A percentile compares a stretch with the other conserved stretches of the same genome.
Conservation (phyloP, 2,888 invertebrate genomes). For the Troglohyphantes excavatus region DNA sequence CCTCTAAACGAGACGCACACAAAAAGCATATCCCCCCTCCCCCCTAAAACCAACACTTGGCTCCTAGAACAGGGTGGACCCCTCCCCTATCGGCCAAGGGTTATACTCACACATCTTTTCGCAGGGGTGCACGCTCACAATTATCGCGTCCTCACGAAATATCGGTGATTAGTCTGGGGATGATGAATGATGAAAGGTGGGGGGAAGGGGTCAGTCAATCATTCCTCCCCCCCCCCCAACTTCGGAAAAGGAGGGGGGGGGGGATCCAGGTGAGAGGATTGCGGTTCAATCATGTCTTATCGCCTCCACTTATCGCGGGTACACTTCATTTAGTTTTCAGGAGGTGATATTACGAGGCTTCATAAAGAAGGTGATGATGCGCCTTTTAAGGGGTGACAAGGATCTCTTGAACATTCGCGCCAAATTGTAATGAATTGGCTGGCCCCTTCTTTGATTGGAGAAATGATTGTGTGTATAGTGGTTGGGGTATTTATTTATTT, state of each 20-base stretch:
- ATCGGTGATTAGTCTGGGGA: constrained; percentile 74
- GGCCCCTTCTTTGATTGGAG: no score
- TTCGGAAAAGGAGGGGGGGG: constrained; percentile 10
- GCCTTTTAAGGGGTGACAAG: constrained; percentile 38
- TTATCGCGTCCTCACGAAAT: constrained; percentile 75
- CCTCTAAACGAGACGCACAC: no score
- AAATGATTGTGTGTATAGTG: no score
- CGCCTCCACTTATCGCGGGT: constrained; percentile 38
- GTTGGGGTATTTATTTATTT: no score
- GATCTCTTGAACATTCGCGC: constrained; percentile 20
- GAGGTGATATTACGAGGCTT: constrained; percentile 32
- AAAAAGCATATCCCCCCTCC: no score
- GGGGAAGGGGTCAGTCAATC: constrained; percentile 18
- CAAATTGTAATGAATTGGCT: constrained; percentile 40
- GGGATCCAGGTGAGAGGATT: constrained; percentile 58
- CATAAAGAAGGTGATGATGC: neutral
- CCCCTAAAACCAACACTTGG: constrained; percentile 32
- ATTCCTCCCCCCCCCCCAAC: constrained; percentile 8
- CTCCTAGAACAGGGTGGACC: neutral
- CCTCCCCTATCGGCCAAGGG: constrained; percentile 59
- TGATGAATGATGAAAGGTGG: constrained; percentile 64
- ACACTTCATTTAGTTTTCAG: constrained; percentile 46
- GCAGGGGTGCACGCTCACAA: constrained; percentile 62
- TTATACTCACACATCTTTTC: constrained; percentile 63
- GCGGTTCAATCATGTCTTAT: constrained; percentile 61